Percentiles rank a stretch among this genome's conserved stretches.
Conservation (phyloP, 2,797 vertebrate species). For the Muscicapa comitata region DNA sequence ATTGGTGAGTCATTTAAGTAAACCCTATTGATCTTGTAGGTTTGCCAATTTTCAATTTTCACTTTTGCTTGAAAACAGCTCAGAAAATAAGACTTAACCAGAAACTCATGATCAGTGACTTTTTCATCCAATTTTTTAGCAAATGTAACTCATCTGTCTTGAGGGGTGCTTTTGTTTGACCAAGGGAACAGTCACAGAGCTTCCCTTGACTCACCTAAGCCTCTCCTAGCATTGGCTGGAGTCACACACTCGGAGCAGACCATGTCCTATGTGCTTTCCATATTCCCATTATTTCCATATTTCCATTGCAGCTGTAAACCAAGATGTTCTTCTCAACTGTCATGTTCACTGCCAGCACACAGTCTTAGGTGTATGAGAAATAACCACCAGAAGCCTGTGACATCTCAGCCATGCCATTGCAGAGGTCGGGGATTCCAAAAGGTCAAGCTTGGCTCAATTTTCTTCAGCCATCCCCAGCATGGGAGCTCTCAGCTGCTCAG, state of each 20-base stretch:
- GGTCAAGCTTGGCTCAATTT: not conserved
- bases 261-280: not conserved
- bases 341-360: not conserved
- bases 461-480: not conserved
- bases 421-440: not conserved
- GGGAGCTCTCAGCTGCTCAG: not conserved
- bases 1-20: constrained; percentile 44
- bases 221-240: fast-evolving
- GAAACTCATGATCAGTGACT: not conserved
- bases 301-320: not conserved
- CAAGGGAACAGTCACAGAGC: not conserved
- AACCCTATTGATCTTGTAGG: constrained; percentile 47
- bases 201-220: not conserved
- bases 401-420: fast-evolving
- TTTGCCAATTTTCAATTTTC: constrained; percentile 52
- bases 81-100: constrained; percentile 25
- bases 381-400: not conserved
- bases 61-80: constrained; percentile 45
- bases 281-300: not conserved
- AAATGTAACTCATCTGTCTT: not conserved
- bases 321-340: not conserved
- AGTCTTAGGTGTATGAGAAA: not conserved
- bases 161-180: not conserved
- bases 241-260: fast-evolving
- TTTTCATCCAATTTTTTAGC: not conserved